Evolutionary conservation across 2,888 invertebrate species (phyloP), one percentile per base, ranked within the genome.

Genomic region (Ophion slaviceki): DNA sequence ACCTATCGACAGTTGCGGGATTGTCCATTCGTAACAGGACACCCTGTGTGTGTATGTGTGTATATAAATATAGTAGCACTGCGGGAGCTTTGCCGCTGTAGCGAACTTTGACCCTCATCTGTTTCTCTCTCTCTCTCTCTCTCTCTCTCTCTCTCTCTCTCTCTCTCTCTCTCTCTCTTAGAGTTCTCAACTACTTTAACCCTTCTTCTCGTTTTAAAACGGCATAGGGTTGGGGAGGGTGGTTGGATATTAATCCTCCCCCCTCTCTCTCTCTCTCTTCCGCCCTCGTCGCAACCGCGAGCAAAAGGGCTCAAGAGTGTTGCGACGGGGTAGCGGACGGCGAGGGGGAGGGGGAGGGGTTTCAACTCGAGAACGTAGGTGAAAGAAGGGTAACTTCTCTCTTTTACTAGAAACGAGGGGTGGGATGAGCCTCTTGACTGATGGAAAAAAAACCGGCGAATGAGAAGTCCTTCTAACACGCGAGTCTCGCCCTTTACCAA

Each of bases 191-290:
- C 45, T 61, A 24, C 62, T 74, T 36, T 11, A 68, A 59, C 36
- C 62, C 67, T 70, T 70, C 53, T 8, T 57, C 57, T 40, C 53
- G 32, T 64, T n/a, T 47, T 53, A 20, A 47, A 47, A 47, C 47
- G 47, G 47, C 0, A 14, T 14, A 10, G 14, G 47, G 47, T 4
- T 10, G 47, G 47, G 14, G 47, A 10, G 47, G 17, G 45, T 10
- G 40, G 75, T 57, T n/a, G 79, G 68, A 76, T 71, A 70, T 80
- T 70, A 80, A 84, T 47, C 47, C 11, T 14, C 2, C 75, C 11
- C 47, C 2, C 75, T 45, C 47, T 14, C 47, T 47, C 47, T 14
- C 14, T 4, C 47, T 47, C 47, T 14, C 47, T 14, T 32, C 75
- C 75, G 68, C 62, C 62, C 20, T 7, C 47, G 75, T 64, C 11